Evolutionary conservation across 1,140 invertebrate species (phyloP).

Genomic region (Calephelis virginiensis): DNA sequence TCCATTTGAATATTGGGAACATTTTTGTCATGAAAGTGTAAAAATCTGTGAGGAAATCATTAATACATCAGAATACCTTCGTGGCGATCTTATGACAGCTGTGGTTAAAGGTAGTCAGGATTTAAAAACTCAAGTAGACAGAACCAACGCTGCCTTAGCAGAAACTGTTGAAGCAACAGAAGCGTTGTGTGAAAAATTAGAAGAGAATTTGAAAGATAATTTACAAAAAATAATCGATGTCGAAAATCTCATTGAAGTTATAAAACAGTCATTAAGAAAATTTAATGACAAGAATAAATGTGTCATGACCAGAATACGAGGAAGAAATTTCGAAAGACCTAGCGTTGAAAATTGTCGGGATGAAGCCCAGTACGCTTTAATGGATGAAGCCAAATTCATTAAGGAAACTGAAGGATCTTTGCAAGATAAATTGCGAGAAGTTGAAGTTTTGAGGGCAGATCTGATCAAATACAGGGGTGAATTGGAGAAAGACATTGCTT

Average conservation of each 20-base stretch:
- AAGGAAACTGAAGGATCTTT: conserved; percentile 49
- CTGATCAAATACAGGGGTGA: conserved; percentile 81
- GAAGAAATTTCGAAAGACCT: conserved; percentile 80
- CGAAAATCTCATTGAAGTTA: conserved; percentile 82
- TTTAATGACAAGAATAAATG: conserved; percentile 84
- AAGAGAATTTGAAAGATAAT: conserved; percentile 81
- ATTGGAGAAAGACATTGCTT: conserved; percentile 85
- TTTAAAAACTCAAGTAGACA: conserved; percentile 85
- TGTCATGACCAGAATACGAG: conserved; percentile 85
- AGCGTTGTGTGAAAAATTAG: conserved; percentile 81
- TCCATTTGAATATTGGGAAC: conserved; percentile 83
- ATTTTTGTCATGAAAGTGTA: conserved; percentile 83
- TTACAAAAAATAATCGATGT: conserved; percentile 83
- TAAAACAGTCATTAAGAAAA: conserved; percentile 80
- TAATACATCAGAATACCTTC: conserved; percentile 80
- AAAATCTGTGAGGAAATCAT: conserved; percentile 81
- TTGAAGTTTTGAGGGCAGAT: conserved; percentile 79
- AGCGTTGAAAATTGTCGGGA: conserved; percentile 87
- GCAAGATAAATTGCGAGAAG: conserved; percentile 79
- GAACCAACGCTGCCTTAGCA: conserved; percentile 83
- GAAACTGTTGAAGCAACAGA: conserved; percentile 83
- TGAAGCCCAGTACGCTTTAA: conserved; percentile 80
- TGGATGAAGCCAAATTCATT: conserved; percentile 57
- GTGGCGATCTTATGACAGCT: conserved; percentile 80
- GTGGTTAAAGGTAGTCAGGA: conserved; percentile 83